phyloP scores from a whole-genome alignment of 2,113 vertebrate species.

The Brachyhypopomus gauderio region DNA sequence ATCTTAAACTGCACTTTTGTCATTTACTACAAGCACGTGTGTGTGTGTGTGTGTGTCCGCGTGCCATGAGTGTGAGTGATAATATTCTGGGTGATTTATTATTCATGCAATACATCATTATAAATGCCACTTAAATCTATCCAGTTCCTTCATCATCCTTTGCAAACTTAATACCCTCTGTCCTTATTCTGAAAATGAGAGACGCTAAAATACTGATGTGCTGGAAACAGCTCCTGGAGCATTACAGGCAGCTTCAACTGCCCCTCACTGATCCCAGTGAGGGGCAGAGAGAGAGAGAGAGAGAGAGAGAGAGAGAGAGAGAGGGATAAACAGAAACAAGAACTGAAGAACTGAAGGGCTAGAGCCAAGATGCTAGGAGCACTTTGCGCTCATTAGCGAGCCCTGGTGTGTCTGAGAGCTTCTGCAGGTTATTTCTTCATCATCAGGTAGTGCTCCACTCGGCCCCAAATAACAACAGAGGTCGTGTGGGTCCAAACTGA shows the following conservation, averaged over 20 bases:
- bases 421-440: no score
- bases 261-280: neutral
- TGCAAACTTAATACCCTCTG: neutral
- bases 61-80: conserved; percentile 20
- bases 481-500: no score
- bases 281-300: neutral
- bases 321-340: neutral
- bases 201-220: no score
- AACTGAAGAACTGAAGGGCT: neutral
- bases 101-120: neutral
- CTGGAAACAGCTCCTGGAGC: neutral
- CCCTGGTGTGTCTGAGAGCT: no score
- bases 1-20: conserved; percentile 26
- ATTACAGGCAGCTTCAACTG: neutral
- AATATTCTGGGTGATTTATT: neutral
- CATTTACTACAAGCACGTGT: neutral
- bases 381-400: no score
- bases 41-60: neutral
- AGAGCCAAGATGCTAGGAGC: no score
- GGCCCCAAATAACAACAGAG: no score
- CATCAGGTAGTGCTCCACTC: no score
- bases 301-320: neutral
- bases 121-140: neutral
- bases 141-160: neutral
- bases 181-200: neutral